These are phyloP conservation scores for Nipponia nippon DNA, from an alignment of 2,113 vertebrate genomes.

Conservation along the genomic window DNA sequence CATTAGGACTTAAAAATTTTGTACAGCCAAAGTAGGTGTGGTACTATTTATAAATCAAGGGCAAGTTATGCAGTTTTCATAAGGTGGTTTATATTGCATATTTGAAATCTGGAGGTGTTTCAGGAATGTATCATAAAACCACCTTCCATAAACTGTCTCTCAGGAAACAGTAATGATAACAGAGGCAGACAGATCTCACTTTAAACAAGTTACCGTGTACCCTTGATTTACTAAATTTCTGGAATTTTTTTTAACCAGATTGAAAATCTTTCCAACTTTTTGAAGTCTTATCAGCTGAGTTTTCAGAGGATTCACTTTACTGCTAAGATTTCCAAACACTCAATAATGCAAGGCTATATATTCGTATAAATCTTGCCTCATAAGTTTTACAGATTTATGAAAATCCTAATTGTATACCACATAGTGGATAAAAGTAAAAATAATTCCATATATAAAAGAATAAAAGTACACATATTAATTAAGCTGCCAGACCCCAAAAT, in stretches of 20 bases:
- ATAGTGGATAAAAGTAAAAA: neutral
- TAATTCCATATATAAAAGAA: neutral
- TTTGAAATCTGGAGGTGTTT: slow-evolving; percentile 79
- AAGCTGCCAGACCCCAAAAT: neutral
- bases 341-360: neutral
- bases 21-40: slow-evolving; percentile 59
- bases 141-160: slow-evolving; percentile 77
- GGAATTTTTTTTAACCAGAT: slow-evolving; percentile 43
- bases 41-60: slow-evolving; percentile 67
- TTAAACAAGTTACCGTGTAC: slow-evolving; percentile 68
- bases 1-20: slow-evolving; percentile 46
- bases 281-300: slow-evolving; percentile 64
- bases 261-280: slow-evolving; percentile 57
- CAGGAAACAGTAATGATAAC: slow-evolving; percentile 75
- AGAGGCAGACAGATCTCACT: slow-evolving; percentile 64
- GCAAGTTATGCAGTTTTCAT: slow-evolving; percentile 70
- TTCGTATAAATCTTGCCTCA: neutral
- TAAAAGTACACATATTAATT: neutral
- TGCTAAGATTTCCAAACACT: neutral
- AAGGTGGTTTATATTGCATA: slow-evolving; percentile 75
- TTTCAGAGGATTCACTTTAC: slow-evolving; percentile 52
- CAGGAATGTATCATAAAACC: slow-evolving; percentile 81
- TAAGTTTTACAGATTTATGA: neutral
- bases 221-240: slow-evolving; percentile 66
- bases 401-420: neutral